Evolutionary conservation across 2,888 invertebrate species (phyloP), one percentile per base, ranked within the genome.

Genomic region (Poecilobothrus nobilitatus): DNA sequence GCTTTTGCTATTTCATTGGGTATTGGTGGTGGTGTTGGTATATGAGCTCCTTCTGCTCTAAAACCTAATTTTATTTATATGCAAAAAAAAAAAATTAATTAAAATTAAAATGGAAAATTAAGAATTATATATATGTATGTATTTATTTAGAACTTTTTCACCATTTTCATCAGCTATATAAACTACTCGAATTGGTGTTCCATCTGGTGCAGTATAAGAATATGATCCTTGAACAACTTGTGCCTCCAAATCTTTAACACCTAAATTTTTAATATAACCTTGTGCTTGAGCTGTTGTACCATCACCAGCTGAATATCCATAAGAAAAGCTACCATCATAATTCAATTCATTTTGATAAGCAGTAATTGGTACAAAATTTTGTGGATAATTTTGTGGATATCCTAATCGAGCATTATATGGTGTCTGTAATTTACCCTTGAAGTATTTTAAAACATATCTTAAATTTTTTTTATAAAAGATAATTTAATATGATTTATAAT

Each of bases 111-210:
- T 66, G 62, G 33, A 41, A 34, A 34, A 15, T 22, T 63, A 22
- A 63, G 5, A 15, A 27, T n/a, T 53, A 15, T 53, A 65, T 34
- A 21, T 34, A 21, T 22, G 12, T 18, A 27, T 22, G 10, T n/a
- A 41, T 44, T 61, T 2, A n/a, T 34, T 53, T 10, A 18, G 21
- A 63, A 68, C 12, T 27, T 65, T 10, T 64, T 75, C 79, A 84
- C 91, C 92, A 77, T 89, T 89, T 81, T 91, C 91, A 78, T 91
- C 91, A 22, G 91, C 91, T 21, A 90, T 84, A 74, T 91, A 91
- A 61, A 84, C 87, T 12, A 91, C 85, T 72, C 86, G 86, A 71
- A 91, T 88, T 1, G 89, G 89, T 18, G 87, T 88, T 21, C 87
- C 87, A 74, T 92, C 91, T 0, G 91, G 91, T 1, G 91, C 86